Evolutionary conservation across 2,888 invertebrate species (phyloP).

Genomic region (Rhagonycha lutea): DNA sequence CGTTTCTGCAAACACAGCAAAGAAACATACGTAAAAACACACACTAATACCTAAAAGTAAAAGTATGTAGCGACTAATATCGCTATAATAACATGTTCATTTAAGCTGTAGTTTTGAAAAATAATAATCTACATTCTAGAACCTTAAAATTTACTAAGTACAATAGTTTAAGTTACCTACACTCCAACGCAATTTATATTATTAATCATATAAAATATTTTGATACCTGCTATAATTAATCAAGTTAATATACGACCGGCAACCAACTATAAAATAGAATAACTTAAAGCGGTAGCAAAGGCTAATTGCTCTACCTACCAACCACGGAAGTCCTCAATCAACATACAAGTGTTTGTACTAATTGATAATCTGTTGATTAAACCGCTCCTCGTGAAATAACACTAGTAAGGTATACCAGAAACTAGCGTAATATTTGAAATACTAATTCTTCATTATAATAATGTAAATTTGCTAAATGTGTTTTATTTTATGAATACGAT

Average conservation of each 20-base stretch:
- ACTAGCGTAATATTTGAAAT: background rate
- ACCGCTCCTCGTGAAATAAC: conserved; percentile 12
- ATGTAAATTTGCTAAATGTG: background rate
- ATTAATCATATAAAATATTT: background rate
- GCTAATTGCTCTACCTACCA: background rate
- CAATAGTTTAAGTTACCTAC: background rate
- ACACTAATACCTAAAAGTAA: too few relatives aligned
- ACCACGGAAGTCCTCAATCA: background rate
- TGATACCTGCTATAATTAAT: background rate
- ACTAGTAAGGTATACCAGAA: conserved; percentile 7
- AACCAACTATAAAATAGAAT: background rate
- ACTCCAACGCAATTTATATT: background rate
- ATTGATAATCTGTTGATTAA: conserved; percentile 18
- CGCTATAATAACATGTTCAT: background rate
- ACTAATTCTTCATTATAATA: background rate
- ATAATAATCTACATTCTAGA: too few relatives aligned
- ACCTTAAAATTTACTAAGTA: background rate
- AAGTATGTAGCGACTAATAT: background rate
- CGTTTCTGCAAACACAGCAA: too few relatives aligned
- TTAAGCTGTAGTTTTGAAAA: too few relatives aligned
- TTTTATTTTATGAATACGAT: background rate
- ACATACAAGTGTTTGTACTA: conserved; percentile 17
- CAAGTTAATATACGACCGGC: background rate
- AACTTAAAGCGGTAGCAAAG: background rate
- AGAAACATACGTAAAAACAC: too few relatives aligned